These are phyloP conservation scores for human DNA, from an alignment of 2,113 vertebrate species.

Conservation along the genomic window DNA sequence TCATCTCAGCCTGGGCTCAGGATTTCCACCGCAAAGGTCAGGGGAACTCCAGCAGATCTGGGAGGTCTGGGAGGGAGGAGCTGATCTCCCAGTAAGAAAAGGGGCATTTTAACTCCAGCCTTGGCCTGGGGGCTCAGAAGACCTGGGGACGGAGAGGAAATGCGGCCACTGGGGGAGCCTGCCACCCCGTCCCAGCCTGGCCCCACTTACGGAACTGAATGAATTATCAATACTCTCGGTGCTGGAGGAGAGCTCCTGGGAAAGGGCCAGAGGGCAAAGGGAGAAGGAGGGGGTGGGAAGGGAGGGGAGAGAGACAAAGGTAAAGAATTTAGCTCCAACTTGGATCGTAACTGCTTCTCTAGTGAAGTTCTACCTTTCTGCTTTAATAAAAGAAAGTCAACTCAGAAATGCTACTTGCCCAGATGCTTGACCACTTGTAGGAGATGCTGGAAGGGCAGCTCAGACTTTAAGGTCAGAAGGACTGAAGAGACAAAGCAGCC, in stretches of 20 bases:
- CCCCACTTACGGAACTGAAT: slow-evolving; percentile 92
- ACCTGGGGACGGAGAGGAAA: slow-evolving; percentile 83
- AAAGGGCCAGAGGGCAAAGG: slow-evolving; percentile 79
- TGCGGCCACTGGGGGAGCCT: slow-evolving; percentile 81
- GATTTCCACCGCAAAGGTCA: not conserved
- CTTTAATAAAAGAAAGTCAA: slow-evolving; percentile 14
- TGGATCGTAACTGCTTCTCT: slow-evolving; percentile 20
- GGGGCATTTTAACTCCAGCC: not conserved
- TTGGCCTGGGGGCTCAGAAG: slow-evolving; percentile 14
- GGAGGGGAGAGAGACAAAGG: slow-evolving; percentile 83
- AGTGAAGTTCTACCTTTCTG: not conserved
- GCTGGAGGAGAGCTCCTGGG: slow-evolving; percentile 94
- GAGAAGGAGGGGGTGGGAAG: slow-evolving; percentile 67
- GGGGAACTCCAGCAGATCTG: not conserved
- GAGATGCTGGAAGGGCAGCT: not conserved
- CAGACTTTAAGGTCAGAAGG: not conserved
- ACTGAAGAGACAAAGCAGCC: not conserved
- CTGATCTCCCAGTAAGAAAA: slow-evolving; percentile 21
- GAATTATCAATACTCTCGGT: slow-evolving; percentile 91
- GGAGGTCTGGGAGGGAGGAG: not conserved
- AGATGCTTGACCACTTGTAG: not conserved
- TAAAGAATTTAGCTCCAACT: slow-evolving; percentile 82
- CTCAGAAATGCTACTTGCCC: not conserved
- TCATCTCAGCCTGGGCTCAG: not conserved
- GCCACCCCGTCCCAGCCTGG: slow-evolving; percentile 80